A percentile compares a stretch with the other conserved stretches of the same genome.
Evolutionary conservation across 2,797 vertebrate species (phyloP).

Genomic region (Pipistrellus pygmaeus): DNA sequence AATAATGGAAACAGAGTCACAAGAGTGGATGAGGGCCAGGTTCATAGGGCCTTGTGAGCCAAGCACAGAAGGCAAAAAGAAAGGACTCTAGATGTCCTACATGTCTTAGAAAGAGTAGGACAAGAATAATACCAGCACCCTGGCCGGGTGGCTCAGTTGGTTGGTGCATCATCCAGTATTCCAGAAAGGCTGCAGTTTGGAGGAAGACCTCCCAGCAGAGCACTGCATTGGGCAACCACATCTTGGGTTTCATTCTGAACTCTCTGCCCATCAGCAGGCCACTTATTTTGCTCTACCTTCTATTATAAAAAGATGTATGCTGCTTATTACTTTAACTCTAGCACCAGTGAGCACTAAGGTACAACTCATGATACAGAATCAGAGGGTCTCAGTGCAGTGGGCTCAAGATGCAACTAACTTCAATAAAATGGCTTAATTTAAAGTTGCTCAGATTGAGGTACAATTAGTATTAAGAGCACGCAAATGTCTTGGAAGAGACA

Average conservation of each 20-base stretch:
- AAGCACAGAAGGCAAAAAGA: neutral
- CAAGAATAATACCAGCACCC: neutral
- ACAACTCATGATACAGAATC: neutral
- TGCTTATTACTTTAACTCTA: neutral
- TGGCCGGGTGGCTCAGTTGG: neutral
- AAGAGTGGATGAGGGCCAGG: neutral
- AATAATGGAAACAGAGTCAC: neutral
- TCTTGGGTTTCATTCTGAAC: neutral
- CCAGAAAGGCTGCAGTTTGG: neutral
- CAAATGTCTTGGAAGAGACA: neutral
- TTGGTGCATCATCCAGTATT: neutral
- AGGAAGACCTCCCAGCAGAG: neutral
- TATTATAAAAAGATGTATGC: neutral
- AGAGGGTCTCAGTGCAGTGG: neutral
- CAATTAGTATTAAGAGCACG: constrained; percentile 5
- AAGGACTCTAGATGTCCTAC: neutral
- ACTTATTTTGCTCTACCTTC: neutral
- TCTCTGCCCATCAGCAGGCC: neutral
- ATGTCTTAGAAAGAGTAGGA: neutral
- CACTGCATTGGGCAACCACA: neutral
- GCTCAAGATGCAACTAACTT: constrained; percentile 21
- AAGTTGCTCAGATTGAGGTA: neutral
- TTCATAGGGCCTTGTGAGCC: neutral
- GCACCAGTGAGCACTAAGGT: neutral
- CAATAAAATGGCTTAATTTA: neutral